Conservation (phyloP, 2,888 invertebrate species). For the Steromphala cineraria region DNA sequence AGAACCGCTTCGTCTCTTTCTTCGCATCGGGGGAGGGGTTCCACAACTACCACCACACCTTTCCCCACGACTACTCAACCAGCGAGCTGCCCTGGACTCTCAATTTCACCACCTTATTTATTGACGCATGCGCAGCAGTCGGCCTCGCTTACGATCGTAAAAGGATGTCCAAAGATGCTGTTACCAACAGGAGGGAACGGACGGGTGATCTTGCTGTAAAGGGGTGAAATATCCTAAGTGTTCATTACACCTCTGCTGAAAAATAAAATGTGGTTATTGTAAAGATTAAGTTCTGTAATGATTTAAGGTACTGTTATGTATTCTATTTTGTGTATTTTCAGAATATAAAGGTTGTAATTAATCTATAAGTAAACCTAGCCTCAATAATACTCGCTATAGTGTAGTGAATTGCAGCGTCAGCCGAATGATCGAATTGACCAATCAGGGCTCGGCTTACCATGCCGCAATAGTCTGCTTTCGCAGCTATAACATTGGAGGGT, state of each 20-base stretch:
- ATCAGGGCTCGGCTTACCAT: no score
- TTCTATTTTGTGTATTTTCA: no score
- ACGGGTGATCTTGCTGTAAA: constrained; percentile 77
- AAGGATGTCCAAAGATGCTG: constrained; percentile 82
- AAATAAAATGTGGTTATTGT: no score
- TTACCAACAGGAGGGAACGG: constrained; percentile 82
- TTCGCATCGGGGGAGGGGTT: constrained; percentile 83
- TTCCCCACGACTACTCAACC: constrained; percentile 95
- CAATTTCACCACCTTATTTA: constrained; percentile 86
- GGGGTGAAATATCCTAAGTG: not conserved
- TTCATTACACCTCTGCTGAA: not conserved
- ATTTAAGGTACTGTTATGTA: no score
- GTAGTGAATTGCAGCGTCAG: no score
- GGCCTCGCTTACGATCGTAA: constrained; percentile 93
- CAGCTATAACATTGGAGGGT: no score
- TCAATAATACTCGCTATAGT: no score
- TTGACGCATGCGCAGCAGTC: constrained; percentile 87
- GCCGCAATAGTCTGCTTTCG: no score
- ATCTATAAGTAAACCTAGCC: no score
- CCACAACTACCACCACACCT: constrained; percentile 96
- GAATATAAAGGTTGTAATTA: no score
- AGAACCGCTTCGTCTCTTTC: constrained; percentile 85
- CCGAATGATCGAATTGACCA: no score
- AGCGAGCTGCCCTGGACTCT: constrained; percentile 85
- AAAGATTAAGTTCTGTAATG: no score